Conservation (phyloP, 2,888 invertebrate species). For the Endomychus coccineus region DNA sequence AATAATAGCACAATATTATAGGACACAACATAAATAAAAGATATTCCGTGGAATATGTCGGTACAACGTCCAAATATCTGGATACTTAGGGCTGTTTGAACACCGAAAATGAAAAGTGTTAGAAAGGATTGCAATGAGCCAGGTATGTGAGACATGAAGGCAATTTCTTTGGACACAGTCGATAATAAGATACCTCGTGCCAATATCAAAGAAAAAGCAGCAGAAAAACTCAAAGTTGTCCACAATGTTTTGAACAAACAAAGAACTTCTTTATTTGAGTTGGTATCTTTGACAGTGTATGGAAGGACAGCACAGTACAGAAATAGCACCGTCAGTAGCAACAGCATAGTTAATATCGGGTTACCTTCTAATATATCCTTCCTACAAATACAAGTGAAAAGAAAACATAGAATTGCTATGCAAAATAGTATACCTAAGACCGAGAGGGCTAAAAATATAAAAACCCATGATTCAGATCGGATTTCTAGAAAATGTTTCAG, state of each 20-base stretch:
- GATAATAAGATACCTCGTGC: conserved; percentile 59
- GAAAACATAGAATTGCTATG: conserved; percentile 57
- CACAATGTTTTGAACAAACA: conserved; percentile 53
- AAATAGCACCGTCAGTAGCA: conserved; percentile 45
- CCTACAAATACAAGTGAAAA: conserved; percentile 56
- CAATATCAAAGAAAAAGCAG: conserved; percentile 57
- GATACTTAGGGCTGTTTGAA: conserved; percentile 51
- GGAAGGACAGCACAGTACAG: conserved; percentile 48
- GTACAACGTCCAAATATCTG: conserved; percentile 45
- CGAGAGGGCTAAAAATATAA: conserved; percentile 58
- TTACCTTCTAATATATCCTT: conserved; percentile 62
- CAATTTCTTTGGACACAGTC: conserved; percentile 57
- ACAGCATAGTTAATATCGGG: conserved; percentile 48
- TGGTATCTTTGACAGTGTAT: conserved; percentile 43
- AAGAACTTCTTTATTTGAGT: conserved; percentile 34
- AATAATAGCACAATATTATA: conserved; percentile 57
- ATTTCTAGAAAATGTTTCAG: conserved; percentile 17
- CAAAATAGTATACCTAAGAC: conserved; percentile 58
- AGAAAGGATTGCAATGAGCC: conserved; percentile 61
- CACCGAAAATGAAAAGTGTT: conserved; percentile 55
- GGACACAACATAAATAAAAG: conserved; percentile 48
- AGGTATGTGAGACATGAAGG: conserved; percentile 62
- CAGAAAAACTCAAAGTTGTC: conserved; percentile 53
- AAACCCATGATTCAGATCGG: conserved; percentile 49
- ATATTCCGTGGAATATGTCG: conserved; percentile 45